Evolutionary conservation across 2,797 vertebrate genomes (phyloP).

Genomic region (Amblyraja radiata): DNA sequence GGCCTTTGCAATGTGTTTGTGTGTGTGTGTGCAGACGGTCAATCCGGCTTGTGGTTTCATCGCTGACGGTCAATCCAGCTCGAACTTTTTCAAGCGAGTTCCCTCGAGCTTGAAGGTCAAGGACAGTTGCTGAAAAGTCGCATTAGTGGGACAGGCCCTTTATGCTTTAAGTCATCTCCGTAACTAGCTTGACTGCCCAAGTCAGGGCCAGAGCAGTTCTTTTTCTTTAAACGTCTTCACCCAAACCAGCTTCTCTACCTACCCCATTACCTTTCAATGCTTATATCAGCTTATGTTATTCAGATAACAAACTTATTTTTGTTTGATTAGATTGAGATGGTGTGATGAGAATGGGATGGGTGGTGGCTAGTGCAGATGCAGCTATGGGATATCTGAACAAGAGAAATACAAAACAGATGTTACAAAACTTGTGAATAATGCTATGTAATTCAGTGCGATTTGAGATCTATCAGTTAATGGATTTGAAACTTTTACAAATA

Average conservation of each 20-base stretch:
- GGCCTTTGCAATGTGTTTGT: no score
- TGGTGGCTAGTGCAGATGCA: no score
- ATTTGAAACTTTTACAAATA: background rate
- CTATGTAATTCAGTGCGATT: background rate
- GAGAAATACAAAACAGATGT: background rate
- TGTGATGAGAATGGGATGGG: no score
- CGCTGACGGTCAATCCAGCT: no score
- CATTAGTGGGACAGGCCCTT: no score
- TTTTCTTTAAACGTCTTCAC: background rate
- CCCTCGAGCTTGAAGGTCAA: no score
- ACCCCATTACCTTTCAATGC: background rate
- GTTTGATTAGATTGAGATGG: background rate
- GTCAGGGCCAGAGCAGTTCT: background rate
- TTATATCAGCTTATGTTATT: background rate
- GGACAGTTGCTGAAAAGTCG: no score
- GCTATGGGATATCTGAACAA: background rate
- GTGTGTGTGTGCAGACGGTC: no score
- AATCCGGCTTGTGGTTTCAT: no score
- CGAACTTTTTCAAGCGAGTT: no score
- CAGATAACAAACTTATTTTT: background rate
- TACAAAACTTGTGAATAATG: background rate
- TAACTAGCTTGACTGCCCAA: background rate
- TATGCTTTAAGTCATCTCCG: background rate
- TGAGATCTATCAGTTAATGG: background rate
- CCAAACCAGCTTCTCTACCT: background rate